These are phyloP conservation scores for Strongylocentrotus purpuratus DNA, from an alignment of 35 echinoderm and acorn worm species.

Conservation along the genomic window DNA sequence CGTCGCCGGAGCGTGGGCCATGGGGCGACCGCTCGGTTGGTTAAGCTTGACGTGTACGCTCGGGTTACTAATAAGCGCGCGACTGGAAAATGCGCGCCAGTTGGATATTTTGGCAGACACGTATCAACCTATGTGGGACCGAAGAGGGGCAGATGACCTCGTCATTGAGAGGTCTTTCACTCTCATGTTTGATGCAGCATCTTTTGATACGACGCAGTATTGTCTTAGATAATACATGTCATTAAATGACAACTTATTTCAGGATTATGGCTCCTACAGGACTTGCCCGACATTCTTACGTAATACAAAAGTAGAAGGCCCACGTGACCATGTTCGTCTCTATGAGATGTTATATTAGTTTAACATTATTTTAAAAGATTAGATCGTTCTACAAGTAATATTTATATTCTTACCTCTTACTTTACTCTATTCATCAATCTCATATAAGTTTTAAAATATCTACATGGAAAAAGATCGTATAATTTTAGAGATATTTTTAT, in stretches of 20 bases:
- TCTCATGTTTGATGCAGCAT: not conserved
- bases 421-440: too few species aligned
- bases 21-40: conserved; percentile 17
- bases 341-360: too few species aligned
- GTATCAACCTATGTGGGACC: conserved; percentile 5
- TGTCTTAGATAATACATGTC: not conserved
- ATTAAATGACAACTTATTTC: not conserved
- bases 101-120: conserved; percentile 31
- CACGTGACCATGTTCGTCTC: too few species aligned
- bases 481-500: too few species aligned
- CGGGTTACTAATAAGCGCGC: conserved; percentile 36
- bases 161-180: not conserved
- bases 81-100: conserved; percentile 33
- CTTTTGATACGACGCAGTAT: not conserved
- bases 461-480: too few species aligned
- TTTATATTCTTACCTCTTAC: too few species aligned
- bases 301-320: too few species aligned
- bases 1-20: not conserved
- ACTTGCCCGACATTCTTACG: too few species aligned
- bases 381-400: too few species aligned
- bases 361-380: too few species aligned
- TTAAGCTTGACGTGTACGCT: not conserved
- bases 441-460: too few species aligned
- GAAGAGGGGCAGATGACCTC: conserved; percentile 25
- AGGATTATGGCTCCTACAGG: too few species aligned